Conservation (phyloP, 53 echinoderm and acorn worm genomes). For the Arbacia lixula region DNA sequence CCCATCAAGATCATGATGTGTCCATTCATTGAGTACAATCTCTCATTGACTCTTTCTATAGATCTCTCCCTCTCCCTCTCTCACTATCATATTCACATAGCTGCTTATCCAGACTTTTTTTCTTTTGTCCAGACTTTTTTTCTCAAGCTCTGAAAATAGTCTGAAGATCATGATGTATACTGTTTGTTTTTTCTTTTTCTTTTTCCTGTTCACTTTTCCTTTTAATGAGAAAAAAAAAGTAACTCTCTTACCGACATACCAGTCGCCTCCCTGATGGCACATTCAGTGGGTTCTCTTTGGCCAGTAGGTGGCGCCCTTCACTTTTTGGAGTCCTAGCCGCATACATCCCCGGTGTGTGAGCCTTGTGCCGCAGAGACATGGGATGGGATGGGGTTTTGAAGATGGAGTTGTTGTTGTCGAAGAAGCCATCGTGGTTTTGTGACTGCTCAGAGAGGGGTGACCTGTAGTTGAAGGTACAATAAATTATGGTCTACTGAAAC, state of each 20-base stretch:
- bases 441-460: constrained; percentile 20
- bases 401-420: constrained; percentile 5
- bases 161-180: no score
- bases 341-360: constrained; percentile 44
- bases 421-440: neutral
- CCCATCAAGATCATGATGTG: no score
- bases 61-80: no score
- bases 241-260: constrained; percentile 12
- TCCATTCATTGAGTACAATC: no score
- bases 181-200: no score
- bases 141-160: no score
- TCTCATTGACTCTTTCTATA: no score
- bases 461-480: neutral
- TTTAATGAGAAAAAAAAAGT: neutral
- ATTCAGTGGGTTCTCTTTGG: constrained; percentile 57
- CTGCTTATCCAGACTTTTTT: neutral
- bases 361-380: constrained; percentile 24
- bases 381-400: constrained; percentile 39
- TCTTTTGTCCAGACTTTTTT: neutral
- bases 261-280: constrained; percentile 56
- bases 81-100: no score
- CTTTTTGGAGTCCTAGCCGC: constrained; percentile 10
- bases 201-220: no score
- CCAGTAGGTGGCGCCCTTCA: constrained; percentile 33
- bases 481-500: no score